Conservation (phyloP, 2,113 vertebrate genomes). For the Notarius lentiginosus region DNA sequence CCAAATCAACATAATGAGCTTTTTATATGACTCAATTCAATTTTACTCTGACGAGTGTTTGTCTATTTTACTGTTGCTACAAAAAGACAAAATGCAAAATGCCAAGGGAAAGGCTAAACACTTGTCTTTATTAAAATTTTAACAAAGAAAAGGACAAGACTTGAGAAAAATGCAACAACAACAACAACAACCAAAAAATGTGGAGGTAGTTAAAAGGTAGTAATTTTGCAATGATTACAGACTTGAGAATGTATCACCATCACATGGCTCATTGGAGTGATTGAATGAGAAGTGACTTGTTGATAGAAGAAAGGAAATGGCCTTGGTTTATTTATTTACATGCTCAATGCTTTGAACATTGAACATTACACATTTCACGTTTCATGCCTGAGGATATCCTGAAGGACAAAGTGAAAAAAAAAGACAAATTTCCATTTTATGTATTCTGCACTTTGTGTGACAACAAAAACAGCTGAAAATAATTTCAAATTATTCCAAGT, state of each 20-base stretch:
- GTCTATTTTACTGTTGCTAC: slow-evolving; percentile 27
- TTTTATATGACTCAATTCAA: slow-evolving; percentile 42
- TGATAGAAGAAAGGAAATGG: neutral
- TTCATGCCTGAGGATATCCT: neutral
- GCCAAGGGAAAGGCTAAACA: neutral
- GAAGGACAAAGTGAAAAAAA: neutral
- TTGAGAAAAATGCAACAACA: slow-evolving; percentile 3
- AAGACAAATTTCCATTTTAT: neutral
- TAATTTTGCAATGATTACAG: slow-evolving; percentile 8
- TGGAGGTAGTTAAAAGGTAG: neutral
- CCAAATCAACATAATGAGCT: slow-evolving; percentile 42
- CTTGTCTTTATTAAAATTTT: slow-evolving; percentile 9
- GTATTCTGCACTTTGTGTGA: neutral
- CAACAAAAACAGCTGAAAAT: neutral
- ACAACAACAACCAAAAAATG: neutral
- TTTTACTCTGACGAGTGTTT: slow-evolving; percentile 23
- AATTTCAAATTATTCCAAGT: neutral
- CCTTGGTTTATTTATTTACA: slow-evolving; percentile 1
- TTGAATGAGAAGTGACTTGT: neutral
- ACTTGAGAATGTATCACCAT: neutral
- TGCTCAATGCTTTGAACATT: neutral
- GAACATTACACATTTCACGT: neutral
- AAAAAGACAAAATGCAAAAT: slow-evolving; percentile 6
- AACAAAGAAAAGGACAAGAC: neutral
- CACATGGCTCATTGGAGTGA: neutral